Percentiles rank a stretch among this genome's conserved stretches.
phyloP scores from a whole-genome alignment of 1,140 invertebrate species.

The Tribolium castaneum region DNA sequence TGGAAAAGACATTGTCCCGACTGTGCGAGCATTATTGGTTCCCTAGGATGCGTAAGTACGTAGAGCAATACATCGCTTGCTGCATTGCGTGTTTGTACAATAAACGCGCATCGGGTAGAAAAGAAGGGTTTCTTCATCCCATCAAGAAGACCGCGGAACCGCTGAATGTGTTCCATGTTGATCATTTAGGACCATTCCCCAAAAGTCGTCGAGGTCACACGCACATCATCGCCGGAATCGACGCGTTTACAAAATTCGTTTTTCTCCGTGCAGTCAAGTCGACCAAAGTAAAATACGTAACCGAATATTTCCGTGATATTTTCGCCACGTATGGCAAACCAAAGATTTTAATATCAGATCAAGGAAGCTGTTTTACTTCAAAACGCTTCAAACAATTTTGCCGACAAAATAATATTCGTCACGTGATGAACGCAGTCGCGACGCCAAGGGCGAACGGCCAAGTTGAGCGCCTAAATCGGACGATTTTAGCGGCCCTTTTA shows the following conservation, averaged over 20 bases:
- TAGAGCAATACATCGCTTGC: conserved; percentile 53
- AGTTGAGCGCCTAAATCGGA: not conserved
- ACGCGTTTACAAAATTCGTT: conserved; percentile 46
- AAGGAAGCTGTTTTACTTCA: conserved; percentile 54
- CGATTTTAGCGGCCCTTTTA: conserved; percentile 38
- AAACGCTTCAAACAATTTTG: conserved; percentile 54
- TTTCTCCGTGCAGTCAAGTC: too few species aligned
- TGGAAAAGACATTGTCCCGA: conserved; percentile 55
- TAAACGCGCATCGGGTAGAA: conserved; percentile 49
- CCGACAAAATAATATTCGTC: conserved; percentile 46
- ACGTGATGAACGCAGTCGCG: conserved; percentile 54
- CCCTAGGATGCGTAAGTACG: conserved; percentile 55
- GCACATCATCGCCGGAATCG: conserved; percentile 43
- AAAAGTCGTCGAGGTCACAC: conserved; percentile 41
- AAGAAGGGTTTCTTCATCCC: conserved; percentile 55
- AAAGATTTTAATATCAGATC: conserved; percentile 50
- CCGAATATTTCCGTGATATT: conserved; percentile 40
- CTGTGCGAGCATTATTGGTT: conserved; percentile 59
- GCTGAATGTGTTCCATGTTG: conserved; percentile 51
- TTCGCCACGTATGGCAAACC: conserved; percentile 50
- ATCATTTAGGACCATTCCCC: conserved; percentile 55
- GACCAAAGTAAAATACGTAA: conserved; percentile 39
- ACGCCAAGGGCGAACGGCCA: conserved; percentile 52
- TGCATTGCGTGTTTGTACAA: conserved; percentile 49
- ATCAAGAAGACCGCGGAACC: conserved; percentile 50